phyloP scores from a whole-genome alignment of 2,888 invertebrate species.

The Sussaba pulchella region DNA sequence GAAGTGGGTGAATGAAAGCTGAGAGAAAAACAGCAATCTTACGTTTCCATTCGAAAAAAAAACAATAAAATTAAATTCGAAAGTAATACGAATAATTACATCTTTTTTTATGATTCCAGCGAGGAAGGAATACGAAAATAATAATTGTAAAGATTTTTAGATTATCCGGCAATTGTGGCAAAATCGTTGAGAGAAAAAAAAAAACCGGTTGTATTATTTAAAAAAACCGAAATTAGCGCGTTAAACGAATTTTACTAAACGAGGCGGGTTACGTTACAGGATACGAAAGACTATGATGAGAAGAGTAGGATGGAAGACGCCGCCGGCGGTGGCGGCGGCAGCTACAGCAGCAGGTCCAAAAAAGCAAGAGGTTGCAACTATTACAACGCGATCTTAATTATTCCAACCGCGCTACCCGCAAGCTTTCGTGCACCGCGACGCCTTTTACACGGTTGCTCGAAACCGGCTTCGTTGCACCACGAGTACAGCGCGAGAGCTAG shows the following conservation, averaged over 20 bases:
- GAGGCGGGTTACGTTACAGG: constrained; percentile 42
- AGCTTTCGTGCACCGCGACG: background rate
- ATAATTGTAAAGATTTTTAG: no score
- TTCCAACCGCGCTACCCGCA: constrained; percentile 44
- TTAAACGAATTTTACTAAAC: constrained; percentile 14
- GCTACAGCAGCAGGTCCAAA: background rate
- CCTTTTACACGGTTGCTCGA: constrained; percentile 4
- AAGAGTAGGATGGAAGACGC: background rate
- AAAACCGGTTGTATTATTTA: no score
- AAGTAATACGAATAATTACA: no score
- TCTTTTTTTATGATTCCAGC: no score
- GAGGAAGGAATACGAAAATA: no score
- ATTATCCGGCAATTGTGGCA: no score
- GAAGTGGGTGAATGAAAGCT: no score
- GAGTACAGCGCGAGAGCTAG: background rate
- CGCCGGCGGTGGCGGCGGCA: background rate
- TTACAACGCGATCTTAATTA: constrained; percentile 53
- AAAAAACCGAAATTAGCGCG: no score
- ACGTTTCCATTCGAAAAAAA: no score
- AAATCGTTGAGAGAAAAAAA: no score
- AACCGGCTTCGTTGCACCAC: constrained; percentile 54
- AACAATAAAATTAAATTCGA: no score
- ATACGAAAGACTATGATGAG: constrained; percentile 51
- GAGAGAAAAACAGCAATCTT: no score
- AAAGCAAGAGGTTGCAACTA: constrained; percentile 45